Percentiles rank a stretch among this genome's conserved stretches.
These are phyloP conservation scores for Drosophila affinis DNA, from an alignment of 2,888 invertebrate genomes.

Conservation along the genomic window DNA sequence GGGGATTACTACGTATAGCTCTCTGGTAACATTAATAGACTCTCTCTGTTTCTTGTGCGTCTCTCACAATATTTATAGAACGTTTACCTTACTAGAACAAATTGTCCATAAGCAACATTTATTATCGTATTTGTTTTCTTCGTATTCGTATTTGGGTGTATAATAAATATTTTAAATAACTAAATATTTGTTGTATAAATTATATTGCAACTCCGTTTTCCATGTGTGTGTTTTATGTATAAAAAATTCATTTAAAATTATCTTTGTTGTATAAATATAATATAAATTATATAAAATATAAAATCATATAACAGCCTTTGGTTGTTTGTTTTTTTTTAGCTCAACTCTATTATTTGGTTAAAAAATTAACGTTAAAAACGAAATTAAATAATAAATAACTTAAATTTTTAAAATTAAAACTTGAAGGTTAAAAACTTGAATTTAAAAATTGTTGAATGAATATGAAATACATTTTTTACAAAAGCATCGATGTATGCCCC, in stretches of 20 bases:
- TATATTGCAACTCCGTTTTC: conserved; percentile 59
- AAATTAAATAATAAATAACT: conserved; percentile 33
- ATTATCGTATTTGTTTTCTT: conserved; percentile 31
- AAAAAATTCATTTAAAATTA: conserved; percentile 30
- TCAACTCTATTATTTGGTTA: conserved; percentile 57
- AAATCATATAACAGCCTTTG: conserved; percentile 74
- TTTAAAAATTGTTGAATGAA: conserved; percentile 7
- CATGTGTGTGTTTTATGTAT: conserved; percentile 23
- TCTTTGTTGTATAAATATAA: conserved; percentile 15
- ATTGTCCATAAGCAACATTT: conserved; percentile 58
- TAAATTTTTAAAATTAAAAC: conserved; percentile 29
- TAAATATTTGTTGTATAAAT: conserved; percentile 56
- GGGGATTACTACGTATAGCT: conserved; percentile 1
- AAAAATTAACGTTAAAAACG: conserved; percentile 1
- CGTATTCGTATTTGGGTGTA: conserved; percentile 33
- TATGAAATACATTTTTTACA: background rate
- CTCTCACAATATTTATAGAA: conserved; percentile 40
- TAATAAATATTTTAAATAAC: conserved; percentile 62
- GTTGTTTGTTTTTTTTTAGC: conserved; percentile 47
- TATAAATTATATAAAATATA: conserved; percentile 30
- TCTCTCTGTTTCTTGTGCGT: conserved; percentile 46
- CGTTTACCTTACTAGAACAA: conserved; percentile 53
- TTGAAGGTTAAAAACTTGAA: conserved; percentile 5
- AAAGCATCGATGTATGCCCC: conserved; percentile 36
- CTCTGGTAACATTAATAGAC: conserved; percentile 1